phyloP scores from a whole-genome alignment of 2,888 invertebrate species.

The Electrophaes corylata region DNA sequence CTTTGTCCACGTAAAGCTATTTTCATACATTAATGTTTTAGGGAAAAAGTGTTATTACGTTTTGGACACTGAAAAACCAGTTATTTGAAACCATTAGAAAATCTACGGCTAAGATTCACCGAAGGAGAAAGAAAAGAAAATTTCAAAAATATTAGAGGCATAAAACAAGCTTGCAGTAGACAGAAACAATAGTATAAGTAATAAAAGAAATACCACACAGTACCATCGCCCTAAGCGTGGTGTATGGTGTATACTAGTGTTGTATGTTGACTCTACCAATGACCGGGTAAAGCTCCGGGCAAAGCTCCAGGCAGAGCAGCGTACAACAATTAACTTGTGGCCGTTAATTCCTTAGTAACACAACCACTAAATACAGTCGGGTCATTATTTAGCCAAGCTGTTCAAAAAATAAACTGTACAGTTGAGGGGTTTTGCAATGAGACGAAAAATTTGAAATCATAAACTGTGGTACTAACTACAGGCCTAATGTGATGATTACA shows the following conservation, averaged over 20 bases:
- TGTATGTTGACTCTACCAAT: constrained; percentile 29
- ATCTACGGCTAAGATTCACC: too few relatives aligned
- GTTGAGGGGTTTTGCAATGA: constrained; percentile 1
- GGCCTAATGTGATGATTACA: background rate
- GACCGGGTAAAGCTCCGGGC: too few relatives aligned
- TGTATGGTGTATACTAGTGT: background rate
- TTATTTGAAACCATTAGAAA: too few relatives aligned
- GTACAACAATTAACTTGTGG: constrained; percentile 29
- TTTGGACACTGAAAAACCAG: too few relatives aligned
- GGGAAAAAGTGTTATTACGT: too few relatives aligned
- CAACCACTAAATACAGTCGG: constrained; percentile 10
- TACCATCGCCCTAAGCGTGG: background rate
- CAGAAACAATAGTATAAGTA: too few relatives aligned
- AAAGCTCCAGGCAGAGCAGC: constrained; percentile 26
- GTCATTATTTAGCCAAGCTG: constrained; percentile 18
- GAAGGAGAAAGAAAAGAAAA: too few relatives aligned
- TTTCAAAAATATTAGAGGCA: too few relatives aligned
- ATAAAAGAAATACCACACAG: too few relatives aligned
- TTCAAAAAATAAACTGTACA: background rate
- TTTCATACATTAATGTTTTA: too few relatives aligned
- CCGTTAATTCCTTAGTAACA: constrained; percentile 21
- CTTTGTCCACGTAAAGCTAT: too few relatives aligned
- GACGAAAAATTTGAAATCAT: background rate
- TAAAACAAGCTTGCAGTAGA: too few relatives aligned
- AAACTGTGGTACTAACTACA: background rate